Percentiles rank a stretch among this genome's conserved stretches.
These are phyloP conservation scores for Heterochromis multidens DNA, from an alignment of 2,113 vertebrate species.

Conservation along the genomic window DNA sequence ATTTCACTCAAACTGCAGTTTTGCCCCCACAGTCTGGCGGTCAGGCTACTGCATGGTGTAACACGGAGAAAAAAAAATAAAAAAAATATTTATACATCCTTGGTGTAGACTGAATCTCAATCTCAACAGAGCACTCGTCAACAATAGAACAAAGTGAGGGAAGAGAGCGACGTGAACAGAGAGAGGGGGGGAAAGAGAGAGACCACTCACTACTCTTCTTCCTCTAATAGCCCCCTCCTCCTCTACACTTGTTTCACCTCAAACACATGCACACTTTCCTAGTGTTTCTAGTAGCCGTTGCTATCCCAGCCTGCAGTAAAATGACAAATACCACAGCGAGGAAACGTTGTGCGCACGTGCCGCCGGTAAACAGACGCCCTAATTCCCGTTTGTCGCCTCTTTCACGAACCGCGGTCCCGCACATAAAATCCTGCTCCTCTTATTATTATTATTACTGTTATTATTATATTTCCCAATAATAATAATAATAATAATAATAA, in stretches of 20 bases:
- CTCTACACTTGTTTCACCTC: constrained; percentile 63
- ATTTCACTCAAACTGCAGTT: constrained; percentile 60
- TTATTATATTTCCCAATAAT: not conserved
- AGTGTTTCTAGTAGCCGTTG: constrained; percentile 55
- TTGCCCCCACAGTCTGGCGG: constrained; percentile 29
- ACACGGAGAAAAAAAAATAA: constrained; percentile 8
- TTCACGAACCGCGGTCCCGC: constrained; percentile 11
- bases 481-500: not conserved
- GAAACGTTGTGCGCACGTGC: constrained; percentile 75
- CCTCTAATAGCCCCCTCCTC: constrained; percentile 71
- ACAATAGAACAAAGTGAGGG: constrained; percentile 77
- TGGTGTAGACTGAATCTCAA: constrained; percentile 54
- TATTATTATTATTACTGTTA: not conserved
- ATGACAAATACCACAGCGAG: constrained; percentile 59
- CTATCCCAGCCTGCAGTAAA: constrained; percentile 73
- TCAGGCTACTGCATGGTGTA: constrained; percentile 36
- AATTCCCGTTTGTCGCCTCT: constrained; percentile 39
- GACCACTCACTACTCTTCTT: constrained; percentile 69
- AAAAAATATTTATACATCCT: constrained; percentile 50
- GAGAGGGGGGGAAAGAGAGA: constrained; percentile 51
- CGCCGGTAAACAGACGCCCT: constrained; percentile 78
- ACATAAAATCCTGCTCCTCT: not conserved
- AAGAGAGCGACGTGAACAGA: constrained; percentile 66
- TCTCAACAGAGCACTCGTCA: constrained; percentile 69
- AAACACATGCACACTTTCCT: constrained; percentile 46